Base-by-base conservation (phyloP, 1,140 invertebrate species). In the Rhizoglyphus robini region DNA sequence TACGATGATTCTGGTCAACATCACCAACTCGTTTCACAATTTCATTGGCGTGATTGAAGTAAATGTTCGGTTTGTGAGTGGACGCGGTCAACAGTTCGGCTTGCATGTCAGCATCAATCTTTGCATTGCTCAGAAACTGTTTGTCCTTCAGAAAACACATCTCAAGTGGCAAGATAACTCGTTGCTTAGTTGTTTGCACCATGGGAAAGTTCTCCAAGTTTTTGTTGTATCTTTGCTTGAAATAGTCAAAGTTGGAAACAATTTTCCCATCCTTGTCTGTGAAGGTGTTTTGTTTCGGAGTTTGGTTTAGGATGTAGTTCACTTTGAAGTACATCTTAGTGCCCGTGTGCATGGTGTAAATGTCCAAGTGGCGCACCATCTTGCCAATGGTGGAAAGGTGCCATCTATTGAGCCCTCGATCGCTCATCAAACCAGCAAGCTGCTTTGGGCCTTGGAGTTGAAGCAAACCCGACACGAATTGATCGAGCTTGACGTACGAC, bases 41-140 rank as follows among this genome's bases (percentile, higher is more conserved):
- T 34, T 58, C 29, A 18, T n/a, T 18, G 18, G 29, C 15, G 18
- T 58, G n/a, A 32, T 58, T n/a, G 11, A 58, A 58, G 25, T 58
- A 58, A 11, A 58, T 34, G 15, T 18, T 3, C n/a, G 54, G 54
- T 34, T 29, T 58, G 15, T 58, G 54, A n/a, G 54, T 58, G 3
- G 54, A 58, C 25, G n/a, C 31, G 25, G 15, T 18, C 18, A 58
- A 27, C 11, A 58, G n/a, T 34, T 58, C 54, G n/a, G 18, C n/a
- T 27, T 13, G 54, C n/a, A 58, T 34, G 54, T 58, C 29, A 32
- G 27, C 31, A 32, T 58, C 54, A 58, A 58, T 30, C 25, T 58
- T 58, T 29, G 54, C 15, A 29, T 58, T 58, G 11, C 29, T 58
- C 27, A 58, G 25, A 32, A 58, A 58, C 25, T 58, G 54, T 29